These are phyloP conservation scores for Drosophila tanythrix DNA, from an alignment of 2,888 invertebrate genomes.

Conservation along the genomic window DNA sequence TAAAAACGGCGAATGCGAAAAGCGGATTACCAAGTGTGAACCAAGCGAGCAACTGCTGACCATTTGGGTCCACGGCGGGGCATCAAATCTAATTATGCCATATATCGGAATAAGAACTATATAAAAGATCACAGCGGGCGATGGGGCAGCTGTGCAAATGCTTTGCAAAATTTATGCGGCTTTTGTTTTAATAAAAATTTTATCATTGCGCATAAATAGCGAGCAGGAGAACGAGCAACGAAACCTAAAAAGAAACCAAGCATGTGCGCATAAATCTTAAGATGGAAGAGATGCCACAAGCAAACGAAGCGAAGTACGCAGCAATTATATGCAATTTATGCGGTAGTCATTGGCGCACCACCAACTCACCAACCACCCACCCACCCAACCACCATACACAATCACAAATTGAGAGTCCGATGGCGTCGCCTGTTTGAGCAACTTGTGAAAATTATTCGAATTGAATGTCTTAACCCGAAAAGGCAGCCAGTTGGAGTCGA, in stretches of 20 bases:
- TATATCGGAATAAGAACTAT: constrained; percentile 38
- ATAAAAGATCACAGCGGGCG: constrained; percentile 53
- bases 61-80: constrained; percentile 51
- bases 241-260: constrained; percentile 43
- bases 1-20: constrained; percentile 62
- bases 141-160: constrained; percentile 50
- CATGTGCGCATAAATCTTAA: constrained; percentile 77
- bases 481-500: constrained; percentile 3
- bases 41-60: constrained; percentile 39
- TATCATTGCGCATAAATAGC: constrained; percentile 76
- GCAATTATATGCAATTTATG: constrained; percentile 84
- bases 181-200: constrained; percentile 80
- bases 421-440: constrained; percentile 34
- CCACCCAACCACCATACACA: constrained; percentile 17
- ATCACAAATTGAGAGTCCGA: constrained; percentile 50
- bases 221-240: constrained; percentile 11
- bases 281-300: constrained; percentile 32
- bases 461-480: constrained; percentile 75
- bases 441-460: constrained; percentile 70
- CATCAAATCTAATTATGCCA: constrained; percentile 80
- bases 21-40: constrained; percentile 81
- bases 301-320: constrained; percentile 30
- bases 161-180: constrained; percentile 71
- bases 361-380: too few species aligned
- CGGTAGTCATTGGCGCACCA: constrained; percentile 50